Conservation (phyloP, 2,797 vertebrate genomes). For the Decapterus maruadsi region DNA sequence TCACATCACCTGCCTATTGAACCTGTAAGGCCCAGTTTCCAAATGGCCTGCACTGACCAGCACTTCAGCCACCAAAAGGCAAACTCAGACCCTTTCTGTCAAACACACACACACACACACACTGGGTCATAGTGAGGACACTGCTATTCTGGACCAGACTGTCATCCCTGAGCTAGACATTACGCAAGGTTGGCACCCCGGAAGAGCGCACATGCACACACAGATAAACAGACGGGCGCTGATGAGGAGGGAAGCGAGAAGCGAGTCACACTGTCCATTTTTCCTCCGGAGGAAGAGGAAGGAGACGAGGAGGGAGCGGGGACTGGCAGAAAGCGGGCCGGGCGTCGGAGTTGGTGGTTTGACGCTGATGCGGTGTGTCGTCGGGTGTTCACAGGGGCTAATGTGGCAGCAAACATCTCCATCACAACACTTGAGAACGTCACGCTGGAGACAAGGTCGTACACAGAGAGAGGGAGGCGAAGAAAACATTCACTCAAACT, state of each 20-base stretch:
- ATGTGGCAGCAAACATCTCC: conserved; percentile 31
- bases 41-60: conserved; percentile 35
- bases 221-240: conserved; percentile 10
- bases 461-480: not conserved
- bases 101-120: conserved; percentile 32
- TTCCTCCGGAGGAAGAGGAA: conserved; percentile 4
- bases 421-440: not conserved
- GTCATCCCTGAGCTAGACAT: conserved; percentile 34
- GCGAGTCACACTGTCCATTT: not conserved
- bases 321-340: conserved; percentile 12
- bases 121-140: conserved; percentile 25
- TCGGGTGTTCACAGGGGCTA: not conserved
- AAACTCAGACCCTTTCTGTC: conserved; percentile 35
- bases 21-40: conserved; percentile 27
- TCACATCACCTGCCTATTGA: conserved; percentile 16
- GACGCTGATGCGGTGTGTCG: conserved; percentile 47
- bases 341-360: conserved; percentile 16
- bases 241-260: not conserved
- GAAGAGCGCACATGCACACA: conserved; percentile 15
- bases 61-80: conserved; percentile 29
- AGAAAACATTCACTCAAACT: not conserved
- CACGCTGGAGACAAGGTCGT: conserved; percentile 12
- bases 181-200: conserved; percentile 18
- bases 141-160: conserved; percentile 45
- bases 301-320: conserved; percentile 5